phyloP scores from a whole-genome alignment of 2,888 invertebrate genomes.

The Octonoba sinensis region DNA sequence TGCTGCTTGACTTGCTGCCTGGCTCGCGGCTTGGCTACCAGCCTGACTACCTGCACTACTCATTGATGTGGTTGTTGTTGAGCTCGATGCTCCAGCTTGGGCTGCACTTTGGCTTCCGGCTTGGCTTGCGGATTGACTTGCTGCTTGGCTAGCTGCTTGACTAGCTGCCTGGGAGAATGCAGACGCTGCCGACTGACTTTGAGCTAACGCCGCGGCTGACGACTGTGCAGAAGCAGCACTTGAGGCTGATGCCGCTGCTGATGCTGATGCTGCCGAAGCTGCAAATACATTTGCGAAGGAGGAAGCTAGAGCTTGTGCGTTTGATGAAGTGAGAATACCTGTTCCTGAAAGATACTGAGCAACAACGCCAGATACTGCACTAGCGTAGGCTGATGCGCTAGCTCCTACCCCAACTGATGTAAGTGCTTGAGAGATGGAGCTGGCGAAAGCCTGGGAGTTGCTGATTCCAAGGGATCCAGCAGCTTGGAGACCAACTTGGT shows the following conservation, averaged over 20 bases:
- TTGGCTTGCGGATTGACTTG: no score
- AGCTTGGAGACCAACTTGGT: neutral
- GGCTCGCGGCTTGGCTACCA: neutral
- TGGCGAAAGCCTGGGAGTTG: conserved; percentile 12
- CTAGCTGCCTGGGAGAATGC: no score
- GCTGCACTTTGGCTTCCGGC: no score
- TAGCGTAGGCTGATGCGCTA: conserved; percentile 13
- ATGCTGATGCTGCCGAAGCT: conserved; percentile 11
- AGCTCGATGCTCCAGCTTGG: no score
- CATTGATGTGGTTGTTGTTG: no score
- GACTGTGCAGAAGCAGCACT: no score
- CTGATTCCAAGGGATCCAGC: conserved; percentile 9
- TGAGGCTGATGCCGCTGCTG: no score
- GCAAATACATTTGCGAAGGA: neutral
- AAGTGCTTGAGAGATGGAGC: neutral
- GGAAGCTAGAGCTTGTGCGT: neutral
- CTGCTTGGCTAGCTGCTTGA: no score
- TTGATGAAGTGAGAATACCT: neutral
- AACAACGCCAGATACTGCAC: conserved; percentile 6
- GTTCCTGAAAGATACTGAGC: neutral
- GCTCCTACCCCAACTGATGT: conserved; percentile 10
- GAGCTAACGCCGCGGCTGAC: no score
- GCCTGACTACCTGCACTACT: neutral
- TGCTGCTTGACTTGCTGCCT: neutral
- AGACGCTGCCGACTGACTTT: no score